Evolutionary conservation across 2,888 invertebrate genomes (phyloP), one percentile per base, ranked within the genome.

Genomic region (Merodon equestris): DNA sequence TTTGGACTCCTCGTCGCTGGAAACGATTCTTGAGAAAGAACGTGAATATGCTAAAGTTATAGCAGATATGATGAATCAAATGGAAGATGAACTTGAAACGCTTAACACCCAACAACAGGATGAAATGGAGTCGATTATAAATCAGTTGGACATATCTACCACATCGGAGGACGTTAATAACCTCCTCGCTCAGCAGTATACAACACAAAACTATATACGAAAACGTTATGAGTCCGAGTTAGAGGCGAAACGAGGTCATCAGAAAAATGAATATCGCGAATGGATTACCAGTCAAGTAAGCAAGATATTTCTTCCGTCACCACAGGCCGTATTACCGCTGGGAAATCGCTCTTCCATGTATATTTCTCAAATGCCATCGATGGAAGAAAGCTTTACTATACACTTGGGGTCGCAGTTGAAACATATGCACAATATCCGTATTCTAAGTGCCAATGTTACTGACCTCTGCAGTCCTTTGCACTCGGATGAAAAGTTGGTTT

Each of bases 401-500:
- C 97, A 98, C 90, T 91, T 98, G 82, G 98, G 99, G 56, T 97
- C 98, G 3, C 99, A 99, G 90, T 92, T 99, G 88, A 99, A 99
- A 89, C 98, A 98, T 86, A 99, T 97, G 91, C 98, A 99, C 89
- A 99, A 99, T 89, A 94, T 99, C 79, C 91, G 99, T 63, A 94
- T 99, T 77, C 90, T 98, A 34, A 95, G 96, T 70, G 94, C 95
- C 15, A 93, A 96, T 89, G 92, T 95, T 12, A 91, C 95, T 84
- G 95, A 97, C 86, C 91, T 97, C 82, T 95, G 95, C 85, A 90
- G 90, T 83, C 90, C 91, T 0, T 86, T 90, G 73, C 90, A 90
- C 82, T 88, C 87, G 15, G 90, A 91, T 45, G 88, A 88, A 75
- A 88, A 84, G 84, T 85, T n/a, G 40, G 40, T n/a, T 10, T 40